These are phyloP conservation scores for Schlechtendalia chinensis DNA, from an alignment of 1,140 invertebrate species.

Conservation along the genomic window DNA sequence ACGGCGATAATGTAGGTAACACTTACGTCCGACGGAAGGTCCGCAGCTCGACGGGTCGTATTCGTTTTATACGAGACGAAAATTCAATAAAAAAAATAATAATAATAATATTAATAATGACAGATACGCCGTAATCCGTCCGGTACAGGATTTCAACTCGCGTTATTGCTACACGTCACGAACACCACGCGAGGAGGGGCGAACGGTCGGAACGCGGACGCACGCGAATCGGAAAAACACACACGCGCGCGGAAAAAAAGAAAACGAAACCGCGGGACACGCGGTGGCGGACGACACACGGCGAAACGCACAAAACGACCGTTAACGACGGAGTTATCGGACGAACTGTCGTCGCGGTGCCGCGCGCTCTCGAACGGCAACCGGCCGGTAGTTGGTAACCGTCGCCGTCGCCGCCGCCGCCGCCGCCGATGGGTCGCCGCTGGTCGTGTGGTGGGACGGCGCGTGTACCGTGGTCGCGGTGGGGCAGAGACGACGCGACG, in stretches of 20 bases:
- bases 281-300: not conserved
- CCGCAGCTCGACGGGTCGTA: no score
- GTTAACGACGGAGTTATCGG: not conserved
- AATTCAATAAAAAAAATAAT: no score
- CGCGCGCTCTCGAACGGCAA: slow-evolving; percentile 16
- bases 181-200: no score
- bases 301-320: not conserved
- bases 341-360: slow-evolving; percentile 5
- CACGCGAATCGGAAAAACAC: not conserved
- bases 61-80: no score
- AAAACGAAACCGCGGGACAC: not conserved
- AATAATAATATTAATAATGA: no score
- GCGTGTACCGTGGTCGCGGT: not conserved
- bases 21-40: no score
- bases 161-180: no score
- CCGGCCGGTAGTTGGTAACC: not conserved
- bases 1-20: no score
- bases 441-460: not conserved
- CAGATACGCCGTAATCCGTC: no score
- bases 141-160: no score
- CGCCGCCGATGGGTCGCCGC: not conserved
- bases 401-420: not conserved
- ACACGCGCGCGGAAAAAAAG: not conserved
- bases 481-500: not conserved
- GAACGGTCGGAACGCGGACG: not conserved